Evolutionary conservation across 2,797 vertebrate genomes (phyloP), one percentile per base, ranked within the genome.

Genomic region (Crax fasciolata): DNA sequence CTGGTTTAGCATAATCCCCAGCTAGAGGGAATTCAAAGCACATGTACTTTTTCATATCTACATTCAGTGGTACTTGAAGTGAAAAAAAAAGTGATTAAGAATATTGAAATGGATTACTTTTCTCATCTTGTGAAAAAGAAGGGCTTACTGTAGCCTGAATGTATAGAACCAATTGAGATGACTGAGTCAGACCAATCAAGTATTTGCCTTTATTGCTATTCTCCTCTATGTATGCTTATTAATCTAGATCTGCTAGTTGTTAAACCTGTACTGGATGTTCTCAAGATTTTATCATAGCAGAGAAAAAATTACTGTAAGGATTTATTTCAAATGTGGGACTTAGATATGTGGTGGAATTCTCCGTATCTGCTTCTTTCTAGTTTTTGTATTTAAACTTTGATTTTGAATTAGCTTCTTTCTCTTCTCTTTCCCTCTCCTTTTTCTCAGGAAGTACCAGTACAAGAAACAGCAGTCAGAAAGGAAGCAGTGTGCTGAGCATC

Each of bases 361-460:
- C 3, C 0, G 78, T 20, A 24, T 77, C n/a, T 67, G 32, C 65
- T 88, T 5, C 15, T 59, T 84, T 59, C 39, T 68, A 55, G 4
- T 27, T 72, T 90, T 78, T 59, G 9, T 57, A 61, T 77, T 66
- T 82, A 70, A 94, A 38, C 10, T 66, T 80, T 44, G 20, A 13
- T 39, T 91, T 81, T 89, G 16, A 65, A 75, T 17, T 78, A 10
- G 10, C 46, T 67, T 48, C 73, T 39, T 59, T 61, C 41, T 68
- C 41, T 84, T 48, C 58, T 86, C 28, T 73, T 77, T 76, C 7
- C 8, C 11, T 74, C 16, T 3, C 2, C 39, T 61, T 48, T 82
- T 94, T 96, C 77, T 75, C 97, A 99, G 99, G 99, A 91, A 99
- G 99, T 93, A 99, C 98, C 6, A 98, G 98, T 94, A 99, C 99